Conservation (phyloP, 2,797 vertebrate species). For the Cheirogaleus major region DNA sequence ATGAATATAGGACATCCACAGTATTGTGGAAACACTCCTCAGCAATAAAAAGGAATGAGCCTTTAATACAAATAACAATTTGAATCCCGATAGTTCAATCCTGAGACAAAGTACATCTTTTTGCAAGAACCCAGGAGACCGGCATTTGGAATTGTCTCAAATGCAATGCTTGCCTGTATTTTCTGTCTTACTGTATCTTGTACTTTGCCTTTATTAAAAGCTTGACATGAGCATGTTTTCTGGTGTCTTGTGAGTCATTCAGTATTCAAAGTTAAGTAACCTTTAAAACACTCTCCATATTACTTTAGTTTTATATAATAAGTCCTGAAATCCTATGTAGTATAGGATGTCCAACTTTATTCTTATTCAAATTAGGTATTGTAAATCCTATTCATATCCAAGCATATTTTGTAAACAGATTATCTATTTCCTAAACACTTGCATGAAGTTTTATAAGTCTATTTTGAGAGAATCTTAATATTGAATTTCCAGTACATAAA, state of each 20-base stretch:
- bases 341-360: not conserved
- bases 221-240: not conserved
- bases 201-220: not conserved
- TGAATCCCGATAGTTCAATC: not conserved
- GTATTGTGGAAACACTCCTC: no score
- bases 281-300: not conserved
- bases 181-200: not conserved
- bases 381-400: not conserved
- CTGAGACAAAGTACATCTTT: not conserved
- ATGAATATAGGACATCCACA: not conserved
- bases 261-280: not conserved
- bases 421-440: not conserved
- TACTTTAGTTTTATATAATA: not conserved
- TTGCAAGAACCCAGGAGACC: not conserved
- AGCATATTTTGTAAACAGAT: not conserved
- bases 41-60: no score
- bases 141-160: not conserved
- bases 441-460: not conserved
- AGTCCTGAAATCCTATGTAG: not conserved
- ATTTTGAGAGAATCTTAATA: not conserved
- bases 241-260: not conserved
- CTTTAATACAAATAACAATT: no score
- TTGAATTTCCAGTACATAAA: not conserved
- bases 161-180: not conserved
- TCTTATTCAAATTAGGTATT: not conserved